Evolutionary conservation across 35 echinoderm and acorn worm species (phyloP), one percentile per base, ranked within the genome.

Genomic region (Diadema setosum): DNA sequence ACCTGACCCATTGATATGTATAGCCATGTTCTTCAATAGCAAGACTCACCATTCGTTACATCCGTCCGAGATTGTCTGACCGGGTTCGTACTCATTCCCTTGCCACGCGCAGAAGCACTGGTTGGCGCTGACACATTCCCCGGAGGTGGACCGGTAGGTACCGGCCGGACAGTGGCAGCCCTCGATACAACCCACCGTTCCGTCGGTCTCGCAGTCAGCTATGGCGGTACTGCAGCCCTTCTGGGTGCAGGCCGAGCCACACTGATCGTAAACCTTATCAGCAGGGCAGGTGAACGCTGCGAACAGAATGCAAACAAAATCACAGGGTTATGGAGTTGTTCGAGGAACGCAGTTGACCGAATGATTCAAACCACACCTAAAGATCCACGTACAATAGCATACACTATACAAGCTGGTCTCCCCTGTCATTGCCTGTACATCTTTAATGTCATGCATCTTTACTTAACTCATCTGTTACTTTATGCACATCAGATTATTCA

Each of bases 21-120:
- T n/a, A n/a, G n/a, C n/a, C n/a, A n/a, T n/a, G n/a, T n/a, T n/a
- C n/a, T n/a, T n/a, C n/a, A n/a, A n/a, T n/a, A n/a, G n/a, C n/a
- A n/a, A n/a, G n/a, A 56, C 80, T 81, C 86, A 96, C 94, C 94
- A 97, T 33, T 88, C 42, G 80, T 97, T 97, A 42, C 94, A 97
- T 27, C 84, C 87, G 61, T 97, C 90, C 6, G 27, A 31, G 1
- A 97, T 85, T 5, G 42, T 65, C 2, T 42, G 12, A 32, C 94
- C 94, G 2, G 94, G 56, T 34, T 41, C 81, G 41, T 93, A 90
- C 27, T 90, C 83, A 20, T 57, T 49, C 27, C 91, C 91, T 37
- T 89, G 84, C 21, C 91, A 86, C 33, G 75, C 52, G 57, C 94
- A 97, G 36, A 87, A 91, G 43, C 94, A 97, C 58, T 90, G 61